Evolutionary conservation across 2,797 vertebrate genomes (phyloP).

Genomic region (Sebastiscus tertius): DNA sequence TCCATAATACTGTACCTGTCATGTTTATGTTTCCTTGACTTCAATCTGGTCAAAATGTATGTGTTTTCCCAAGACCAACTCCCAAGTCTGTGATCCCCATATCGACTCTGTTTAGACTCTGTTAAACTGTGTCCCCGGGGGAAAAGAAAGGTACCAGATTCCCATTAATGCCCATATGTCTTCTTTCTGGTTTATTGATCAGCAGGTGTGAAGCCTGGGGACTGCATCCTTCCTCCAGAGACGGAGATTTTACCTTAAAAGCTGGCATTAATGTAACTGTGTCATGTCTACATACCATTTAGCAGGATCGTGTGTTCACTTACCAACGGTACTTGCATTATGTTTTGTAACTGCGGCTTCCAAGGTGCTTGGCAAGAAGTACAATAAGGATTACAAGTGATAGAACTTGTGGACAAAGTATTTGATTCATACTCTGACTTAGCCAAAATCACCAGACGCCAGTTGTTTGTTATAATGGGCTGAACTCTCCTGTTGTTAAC

Average conservation of each 20-base stretch:
- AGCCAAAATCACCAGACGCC: background rate
- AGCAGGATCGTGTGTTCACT: background rate
- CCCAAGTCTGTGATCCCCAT: background rate
- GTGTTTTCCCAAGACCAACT: background rate
- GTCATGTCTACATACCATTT: background rate
- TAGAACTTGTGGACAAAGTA: background rate
- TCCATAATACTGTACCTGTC: background rate
- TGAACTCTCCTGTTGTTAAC: background rate
- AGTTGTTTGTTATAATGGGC: background rate
- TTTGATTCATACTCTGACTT: background rate
- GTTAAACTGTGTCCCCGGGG: background rate
- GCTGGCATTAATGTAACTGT: background rate
- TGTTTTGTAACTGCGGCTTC: background rate
- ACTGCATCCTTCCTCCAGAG: background rate
- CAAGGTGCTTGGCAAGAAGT: background rate
- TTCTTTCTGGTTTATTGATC: background rate
- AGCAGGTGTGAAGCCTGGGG: background rate
- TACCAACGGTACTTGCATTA: background rate
- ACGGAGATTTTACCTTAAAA: background rate
- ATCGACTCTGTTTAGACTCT: background rate
- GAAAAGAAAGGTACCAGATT: background rate
- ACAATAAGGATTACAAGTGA: background rate
- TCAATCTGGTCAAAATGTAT: background rate
- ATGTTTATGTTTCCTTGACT: background rate
- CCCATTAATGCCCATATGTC: background rate